Evolutionary conservation across 2,797 vertebrate species (phyloP), one percentile per base, ranked within the genome.

Genomic region (Danionella dracula): DNA sequence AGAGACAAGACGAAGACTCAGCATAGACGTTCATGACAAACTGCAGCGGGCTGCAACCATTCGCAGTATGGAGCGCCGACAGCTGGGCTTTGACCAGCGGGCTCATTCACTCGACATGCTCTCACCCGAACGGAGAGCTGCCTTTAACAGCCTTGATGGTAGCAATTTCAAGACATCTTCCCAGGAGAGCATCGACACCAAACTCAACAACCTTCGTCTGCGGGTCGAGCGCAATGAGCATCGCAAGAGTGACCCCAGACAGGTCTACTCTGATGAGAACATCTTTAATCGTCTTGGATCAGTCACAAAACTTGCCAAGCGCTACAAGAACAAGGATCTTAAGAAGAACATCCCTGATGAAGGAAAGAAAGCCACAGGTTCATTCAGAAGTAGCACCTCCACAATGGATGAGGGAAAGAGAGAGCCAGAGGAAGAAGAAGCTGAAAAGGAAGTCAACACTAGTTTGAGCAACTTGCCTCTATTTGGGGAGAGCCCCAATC

Each of bases 221-320:
- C 90, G 92, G 66, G 91, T 84, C 0, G 87, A 86, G 54, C 91
- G 89, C 65, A 87, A 91, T 10, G 69, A 71, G 34, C 89, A 88
- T 69, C 90, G 82, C 5, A 58, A 46, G 8, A 68, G 79, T 4
- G 68, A 73, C 69, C 76, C 61, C 0, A 72, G 85, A 57, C 91
- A 94, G 0, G 92, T 82, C 13, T 90, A 90, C 0, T 96, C 94
- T 0, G 94, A 97, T 78, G 95, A 97, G 76, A 96, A 98, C 78
- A 94, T 98, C 76, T 90, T 96, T 69, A 98, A 98, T 78, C 94
- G 94, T 54, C 86, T 97, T 7, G 91, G 94, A 38, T 98, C 94
- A 0, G 90, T 93, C 9, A 90, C 92, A 66, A 92, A 80, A 70
- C 78, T 93, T 76, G 75, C 85, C 35, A 94, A 91, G 68, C 93